A percentile compares a stretch with the other conserved stretches of the same genome.
Evolutionary conservation across 2,888 invertebrate genomes (phyloP).

Genomic region (Aquatica leii): DNA sequence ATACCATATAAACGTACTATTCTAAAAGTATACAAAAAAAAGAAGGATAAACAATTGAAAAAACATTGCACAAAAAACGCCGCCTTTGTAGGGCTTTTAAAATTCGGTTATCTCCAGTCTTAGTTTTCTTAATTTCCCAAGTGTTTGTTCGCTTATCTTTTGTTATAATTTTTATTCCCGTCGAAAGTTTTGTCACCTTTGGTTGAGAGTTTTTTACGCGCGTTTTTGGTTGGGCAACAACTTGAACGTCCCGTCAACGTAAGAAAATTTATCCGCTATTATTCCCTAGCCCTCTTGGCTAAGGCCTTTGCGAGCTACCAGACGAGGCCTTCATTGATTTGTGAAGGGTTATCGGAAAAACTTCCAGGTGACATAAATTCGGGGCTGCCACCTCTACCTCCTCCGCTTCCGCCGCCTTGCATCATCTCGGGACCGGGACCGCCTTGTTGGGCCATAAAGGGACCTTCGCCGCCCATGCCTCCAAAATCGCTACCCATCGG

Average conservation of each 20-base stretch:
- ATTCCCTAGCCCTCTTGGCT: slow-evolving; percentile 61
- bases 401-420: slow-evolving; percentile 63
- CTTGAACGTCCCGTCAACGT: too few species aligned
- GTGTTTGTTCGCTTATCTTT: background rate
- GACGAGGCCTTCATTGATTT: slow-evolving; percentile 77
- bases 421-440: slow-evolving; percentile 71
- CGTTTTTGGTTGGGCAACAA: background rate
- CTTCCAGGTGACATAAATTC: slow-evolving; percentile 73
- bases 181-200: too few species aligned
- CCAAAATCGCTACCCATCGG: slow-evolving; percentile 82
- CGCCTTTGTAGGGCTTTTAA: slow-evolving; percentile 13
- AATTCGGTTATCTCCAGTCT: slow-evolving; percentile 30
- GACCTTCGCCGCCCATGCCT: slow-evolving; percentile 71
- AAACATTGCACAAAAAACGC: slow-evolving; percentile 26
- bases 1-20: slow-evolving; percentile 18
- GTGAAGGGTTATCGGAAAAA: slow-evolving; percentile 75
- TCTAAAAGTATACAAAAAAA: slow-evolving; percentile 26
- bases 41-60: slow-evolving; percentile 22
- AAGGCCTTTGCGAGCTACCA: slow-evolving; percentile 70
- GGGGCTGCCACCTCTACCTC: slow-evolving; percentile 75
- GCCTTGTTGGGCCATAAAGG: slow-evolving; percentile 65
- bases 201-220: too few species aligned
- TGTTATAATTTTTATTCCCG: too few species aligned
- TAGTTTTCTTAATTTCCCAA: slow-evolving; percentile 7
- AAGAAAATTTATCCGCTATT: slow-evolving; percentile 33